A percentile compares a stretch with the other conserved stretches of the same genome.
These are phyloP conservation scores for Leptinotarsa undecemlineata DNA, from an alignment of 1,140 invertebrate species.

Conservation along the genomic window DNA sequence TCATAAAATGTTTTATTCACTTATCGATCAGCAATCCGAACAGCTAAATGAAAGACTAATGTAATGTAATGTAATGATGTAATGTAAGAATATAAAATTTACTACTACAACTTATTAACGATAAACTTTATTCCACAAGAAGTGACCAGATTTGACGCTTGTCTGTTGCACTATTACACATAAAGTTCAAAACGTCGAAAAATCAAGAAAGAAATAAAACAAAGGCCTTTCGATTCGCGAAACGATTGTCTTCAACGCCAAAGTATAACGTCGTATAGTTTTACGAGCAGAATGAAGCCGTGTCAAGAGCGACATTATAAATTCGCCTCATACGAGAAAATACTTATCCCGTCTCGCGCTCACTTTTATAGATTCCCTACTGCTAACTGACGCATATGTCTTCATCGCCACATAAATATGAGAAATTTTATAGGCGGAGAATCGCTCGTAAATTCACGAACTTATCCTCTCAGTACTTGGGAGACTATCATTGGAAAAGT, in stretches of 20 bases:
- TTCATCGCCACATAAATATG: constrained; percentile 33
- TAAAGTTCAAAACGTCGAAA: too few species aligned
- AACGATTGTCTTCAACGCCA: not conserved
- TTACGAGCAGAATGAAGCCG: constrained; percentile 2
- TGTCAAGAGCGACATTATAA: constrained; percentile 8
- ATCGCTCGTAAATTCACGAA: constrained; percentile 35
- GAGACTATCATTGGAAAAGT: constrained; percentile 36
- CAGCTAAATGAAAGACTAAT: too few species aligned
- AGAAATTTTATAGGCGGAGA: constrained; percentile 31
- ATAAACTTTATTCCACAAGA: too few species aligned
- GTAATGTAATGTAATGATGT: too few species aligned
- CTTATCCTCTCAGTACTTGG: constrained; percentile 29
- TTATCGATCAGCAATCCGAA: too few species aligned
- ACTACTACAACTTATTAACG: too few species aligned
- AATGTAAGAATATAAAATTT: too few species aligned
- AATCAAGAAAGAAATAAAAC: too few species aligned
- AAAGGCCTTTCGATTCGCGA: too few species aligned
- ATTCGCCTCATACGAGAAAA: not conserved
- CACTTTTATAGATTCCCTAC: constrained; percentile 5
- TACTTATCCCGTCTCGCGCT: not conserved
- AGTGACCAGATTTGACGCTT: too few species aligned
- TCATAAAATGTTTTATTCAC: too few species aligned
- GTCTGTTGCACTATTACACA: too few species aligned
- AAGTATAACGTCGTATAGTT: not conserved
- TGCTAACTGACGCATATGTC: constrained; percentile 12